Percentiles rank a stretch among this genome's conserved stretches.
Evolutionary conservation across 2,113 vertebrate species (phyloP).

Genomic region (Emydocephalus ijimae): DNA sequence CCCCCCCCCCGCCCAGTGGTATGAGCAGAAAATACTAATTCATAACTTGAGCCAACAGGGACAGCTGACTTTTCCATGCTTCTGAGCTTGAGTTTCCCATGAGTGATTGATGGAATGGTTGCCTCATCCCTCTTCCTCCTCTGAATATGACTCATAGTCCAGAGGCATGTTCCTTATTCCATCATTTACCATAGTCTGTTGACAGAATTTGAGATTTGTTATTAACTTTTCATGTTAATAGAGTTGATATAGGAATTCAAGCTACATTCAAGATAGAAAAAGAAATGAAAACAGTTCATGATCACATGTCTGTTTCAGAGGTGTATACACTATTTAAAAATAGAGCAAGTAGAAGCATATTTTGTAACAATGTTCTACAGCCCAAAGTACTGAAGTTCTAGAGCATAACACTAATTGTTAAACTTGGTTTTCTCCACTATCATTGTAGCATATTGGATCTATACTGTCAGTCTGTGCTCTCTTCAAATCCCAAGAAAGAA

Average conservation of each 20-base stretch:
- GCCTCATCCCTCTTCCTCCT: neutral
- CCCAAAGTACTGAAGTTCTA: neutral
- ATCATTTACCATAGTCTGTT: neutral
- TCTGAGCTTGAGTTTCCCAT: neutral
- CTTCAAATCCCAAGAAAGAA: too few species aligned
- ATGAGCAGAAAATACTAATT: neutral
- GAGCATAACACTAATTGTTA: neutral
- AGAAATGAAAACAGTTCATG: too few species aligned
- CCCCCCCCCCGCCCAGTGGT: too few species aligned
- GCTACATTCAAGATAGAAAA: neutral
- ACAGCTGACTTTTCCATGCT: neutral
- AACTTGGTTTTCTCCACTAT: neutral
- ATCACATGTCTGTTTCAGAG: neutral
- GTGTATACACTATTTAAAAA: neutral
- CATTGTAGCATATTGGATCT: neutral
- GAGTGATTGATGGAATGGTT: neutral
- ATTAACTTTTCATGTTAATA: neutral
- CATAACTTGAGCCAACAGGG: neutral
- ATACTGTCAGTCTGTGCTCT: too few species aligned
- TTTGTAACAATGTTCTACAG: neutral
- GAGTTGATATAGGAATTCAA: neutral
- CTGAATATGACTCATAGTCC: neutral
- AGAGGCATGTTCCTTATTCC: neutral
- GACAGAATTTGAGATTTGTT: neutral
- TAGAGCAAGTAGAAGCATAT: neutral